Conservation (phyloP, 2,888 invertebrate genomes). For the Cecidostiba fungosa region DNA sequence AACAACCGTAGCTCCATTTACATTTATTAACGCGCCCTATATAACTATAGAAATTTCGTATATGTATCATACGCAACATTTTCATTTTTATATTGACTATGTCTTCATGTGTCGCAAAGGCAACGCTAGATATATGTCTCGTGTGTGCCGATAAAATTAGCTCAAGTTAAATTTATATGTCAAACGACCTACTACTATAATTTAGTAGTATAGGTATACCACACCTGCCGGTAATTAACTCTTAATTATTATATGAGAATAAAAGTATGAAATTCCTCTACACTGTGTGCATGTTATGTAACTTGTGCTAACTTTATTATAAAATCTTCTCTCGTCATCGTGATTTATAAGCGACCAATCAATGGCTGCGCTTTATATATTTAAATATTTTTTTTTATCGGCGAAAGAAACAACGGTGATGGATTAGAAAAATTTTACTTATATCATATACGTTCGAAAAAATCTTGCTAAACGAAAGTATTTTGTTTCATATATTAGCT, state of each 20-base stretch:
- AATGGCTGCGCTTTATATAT: neutral
- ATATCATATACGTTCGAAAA: neutral
- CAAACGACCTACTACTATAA: neutral
- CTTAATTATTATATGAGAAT: neutral
- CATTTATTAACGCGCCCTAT: slow-evolving; percentile 11
- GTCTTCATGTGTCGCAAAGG: slow-evolving; percentile 44
- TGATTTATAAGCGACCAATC: slow-evolving; percentile 10
- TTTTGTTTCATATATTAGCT: neutral
- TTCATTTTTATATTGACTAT: slow-evolving; percentile 47
- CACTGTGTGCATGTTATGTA: neutral
- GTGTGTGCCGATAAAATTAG: slow-evolving; percentile 22
- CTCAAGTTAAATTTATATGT: slow-evolving; percentile 33
- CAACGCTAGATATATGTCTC: slow-evolving; percentile 28
- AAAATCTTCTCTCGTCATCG: neutral
- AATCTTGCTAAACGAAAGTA: neutral
- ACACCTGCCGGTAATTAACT: neutral
- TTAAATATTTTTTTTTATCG: neutral
- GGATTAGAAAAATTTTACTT: neutral
- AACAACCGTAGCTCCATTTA: neutral
- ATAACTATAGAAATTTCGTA: slow-evolving; percentile 25
- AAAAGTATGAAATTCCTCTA: neutral
- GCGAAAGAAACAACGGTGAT: neutral
- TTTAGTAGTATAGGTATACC: neutral
- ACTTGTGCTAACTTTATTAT: slow-evolving; percentile 28
- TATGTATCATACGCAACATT: neutral